Conservation (phyloP, 2,113 vertebrate genomes). For the Collichthys lucidus region DNA sequence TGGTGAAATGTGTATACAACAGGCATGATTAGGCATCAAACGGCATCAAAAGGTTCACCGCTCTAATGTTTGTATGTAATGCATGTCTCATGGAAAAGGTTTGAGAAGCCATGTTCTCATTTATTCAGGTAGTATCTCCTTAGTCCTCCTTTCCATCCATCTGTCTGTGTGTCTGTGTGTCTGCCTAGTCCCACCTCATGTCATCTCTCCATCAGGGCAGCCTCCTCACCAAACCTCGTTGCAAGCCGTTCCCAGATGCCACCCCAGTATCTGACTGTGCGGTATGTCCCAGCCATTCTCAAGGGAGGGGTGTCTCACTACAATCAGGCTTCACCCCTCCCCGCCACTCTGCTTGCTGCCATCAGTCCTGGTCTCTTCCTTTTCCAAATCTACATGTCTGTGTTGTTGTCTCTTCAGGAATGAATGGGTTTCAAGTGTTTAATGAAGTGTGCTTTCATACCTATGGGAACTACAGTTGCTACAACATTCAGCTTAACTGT, state of each 20-base stretch:
- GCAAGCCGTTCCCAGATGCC: constrained; percentile 87
- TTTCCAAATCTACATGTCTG: constrained; percentile 43
- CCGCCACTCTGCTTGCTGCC: constrained; percentile 58
- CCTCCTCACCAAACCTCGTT: constrained; percentile 86
- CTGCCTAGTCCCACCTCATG: constrained; percentile 81
- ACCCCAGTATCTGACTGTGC: constrained; percentile 86
- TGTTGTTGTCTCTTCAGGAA: constrained; percentile 36
- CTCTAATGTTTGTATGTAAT: constrained; percentile 12
- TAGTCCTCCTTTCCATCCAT: constrained; percentile 53
- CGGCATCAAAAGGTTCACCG: neutral
- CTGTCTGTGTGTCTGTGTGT: constrained; percentile 68
- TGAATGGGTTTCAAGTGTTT: constrained; percentile 32
- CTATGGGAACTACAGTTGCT: constrained; percentile 19
- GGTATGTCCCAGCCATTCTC: constrained; percentile 85
- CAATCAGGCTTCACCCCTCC: constrained; percentile 64
- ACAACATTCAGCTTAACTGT: constrained; percentile 1
- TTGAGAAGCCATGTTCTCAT: constrained; percentile 23
- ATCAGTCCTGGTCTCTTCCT: constrained; percentile 60
- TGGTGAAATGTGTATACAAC: neutral
- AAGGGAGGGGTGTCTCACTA: constrained; percentile 61
- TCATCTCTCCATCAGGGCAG: constrained; percentile 90
- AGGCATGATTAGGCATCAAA: neutral
- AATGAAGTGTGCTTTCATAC: constrained; percentile 24
- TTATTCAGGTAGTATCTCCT: constrained; percentile 33
- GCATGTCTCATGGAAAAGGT: constrained; percentile 19